A percentile compares a stretch with the other conserved stretches of the same genome.
phyloP scores from a whole-genome alignment of 2,113 vertebrate genomes.

The Sorex araneus region DNA sequence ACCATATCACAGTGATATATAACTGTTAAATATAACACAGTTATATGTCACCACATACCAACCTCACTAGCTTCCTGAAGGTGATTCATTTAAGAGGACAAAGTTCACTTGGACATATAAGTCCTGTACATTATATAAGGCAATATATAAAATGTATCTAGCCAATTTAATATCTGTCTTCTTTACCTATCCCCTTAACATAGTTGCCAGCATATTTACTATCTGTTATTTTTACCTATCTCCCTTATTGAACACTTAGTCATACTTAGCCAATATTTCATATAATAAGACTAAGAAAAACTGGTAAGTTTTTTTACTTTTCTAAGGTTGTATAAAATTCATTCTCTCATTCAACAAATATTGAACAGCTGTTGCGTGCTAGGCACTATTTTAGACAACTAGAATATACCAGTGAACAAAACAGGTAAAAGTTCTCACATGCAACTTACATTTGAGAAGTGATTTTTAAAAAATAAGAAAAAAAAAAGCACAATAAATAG shows the following conservation, averaged over 20 bases:
- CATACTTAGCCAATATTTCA: conserved; percentile 25
- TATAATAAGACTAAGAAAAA: conserved; percentile 63
- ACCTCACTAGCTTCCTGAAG: conserved; percentile 13
- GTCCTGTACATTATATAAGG: background rate
- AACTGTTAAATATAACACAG: too few species aligned
- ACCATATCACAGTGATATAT: too few species aligned
- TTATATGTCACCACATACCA: too few species aligned
- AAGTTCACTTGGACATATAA: conserved; percentile 24
- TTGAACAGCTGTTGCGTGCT: background rate
- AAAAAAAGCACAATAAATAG: conserved; percentile 20
- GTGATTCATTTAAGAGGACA: conserved; percentile 13
- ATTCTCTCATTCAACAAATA: conserved; percentile 56
- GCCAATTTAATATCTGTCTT: background rate
- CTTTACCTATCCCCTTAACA: conserved; percentile 27
- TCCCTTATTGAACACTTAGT: conserved; percentile 55
- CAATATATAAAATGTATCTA: conserved; percentile 51
- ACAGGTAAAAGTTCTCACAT: background rate
- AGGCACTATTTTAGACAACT: conserved; percentile 41
- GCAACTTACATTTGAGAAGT: conserved; percentile 17
- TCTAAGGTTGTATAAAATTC: conserved; percentile 44
- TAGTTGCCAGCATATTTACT: too few species aligned
- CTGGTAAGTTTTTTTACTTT: conserved; percentile 48
- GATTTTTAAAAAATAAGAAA: conserved; percentile 42
- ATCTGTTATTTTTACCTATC: background rate
- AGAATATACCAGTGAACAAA: conserved; percentile 37